Percentiles rank a stretch among this genome's conserved stretches.
Conservation (phyloP, 2,888 invertebrate species). For the Conops quadrifasciatus region DNA sequence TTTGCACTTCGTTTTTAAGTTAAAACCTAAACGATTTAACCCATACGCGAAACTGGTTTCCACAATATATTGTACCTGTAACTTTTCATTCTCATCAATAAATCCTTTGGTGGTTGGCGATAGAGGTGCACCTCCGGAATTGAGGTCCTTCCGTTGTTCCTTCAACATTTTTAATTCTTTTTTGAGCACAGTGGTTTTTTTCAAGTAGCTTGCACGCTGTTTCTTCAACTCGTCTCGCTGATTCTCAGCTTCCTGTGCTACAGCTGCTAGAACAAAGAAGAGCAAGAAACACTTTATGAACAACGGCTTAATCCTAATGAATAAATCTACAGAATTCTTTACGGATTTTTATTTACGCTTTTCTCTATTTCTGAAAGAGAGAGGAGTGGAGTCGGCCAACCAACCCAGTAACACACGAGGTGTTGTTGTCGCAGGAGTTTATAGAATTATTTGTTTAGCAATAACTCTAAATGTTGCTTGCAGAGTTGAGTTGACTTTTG, state of each 20-base stretch:
- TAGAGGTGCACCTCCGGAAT: constrained; percentile 69
- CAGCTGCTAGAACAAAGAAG: constrained; percentile 67
- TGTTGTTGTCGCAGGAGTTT: constrained; percentile 35
- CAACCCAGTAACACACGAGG: constrained; percentile 29
- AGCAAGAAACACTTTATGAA: constrained; percentile 15
- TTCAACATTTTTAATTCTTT: constrained; percentile 81
- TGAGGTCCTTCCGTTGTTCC: constrained; percentile 80
- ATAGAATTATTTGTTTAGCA: constrained; percentile 19
- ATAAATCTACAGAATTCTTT: constrained; percentile 46
- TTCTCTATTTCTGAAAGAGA: constrained; percentile 45
- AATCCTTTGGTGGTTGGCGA: constrained; percentile 82
- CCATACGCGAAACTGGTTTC: not conserved
- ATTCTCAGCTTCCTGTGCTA: constrained; percentile 83
- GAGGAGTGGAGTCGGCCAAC: constrained; percentile 36
- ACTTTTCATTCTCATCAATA: constrained; percentile 82
- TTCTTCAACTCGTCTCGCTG: constrained; percentile 82
- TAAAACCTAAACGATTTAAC: not conserved
- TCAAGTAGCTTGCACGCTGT: constrained; percentile 83
- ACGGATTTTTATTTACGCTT: constrained; percentile 53
- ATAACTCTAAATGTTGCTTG: constrained; percentile 27
- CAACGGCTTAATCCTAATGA: constrained; percentile 3
- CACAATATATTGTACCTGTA: constrained; percentile 73
- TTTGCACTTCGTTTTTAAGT: constrained; percentile 18
- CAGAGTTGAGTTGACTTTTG: constrained; percentile 32
- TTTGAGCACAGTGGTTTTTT: constrained; percentile 76